These are phyloP conservation scores for Drosophila obscura DNA, from an alignment of 1,140 invertebrate genomes.

Conservation along the genomic window DNA sequence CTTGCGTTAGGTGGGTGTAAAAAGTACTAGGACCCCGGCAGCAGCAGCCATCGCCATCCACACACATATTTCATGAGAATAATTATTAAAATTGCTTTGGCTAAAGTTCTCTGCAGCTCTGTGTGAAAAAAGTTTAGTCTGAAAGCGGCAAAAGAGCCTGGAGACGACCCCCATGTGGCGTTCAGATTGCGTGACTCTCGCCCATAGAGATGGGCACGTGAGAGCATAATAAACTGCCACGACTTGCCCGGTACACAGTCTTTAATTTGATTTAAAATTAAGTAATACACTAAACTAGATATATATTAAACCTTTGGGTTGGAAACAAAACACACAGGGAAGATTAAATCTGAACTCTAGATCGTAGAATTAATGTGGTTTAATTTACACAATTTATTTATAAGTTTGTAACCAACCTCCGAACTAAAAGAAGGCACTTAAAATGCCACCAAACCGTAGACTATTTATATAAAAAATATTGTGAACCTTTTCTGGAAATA, in stretches of 20 bases:
- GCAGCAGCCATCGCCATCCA: conserved; percentile 20
- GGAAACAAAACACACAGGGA: not conserved
- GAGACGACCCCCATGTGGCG: conserved; percentile 50
- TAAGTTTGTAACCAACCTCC: too few species aligned
- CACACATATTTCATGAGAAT: conserved; percentile 74
- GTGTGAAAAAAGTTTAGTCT: conserved; percentile 51
- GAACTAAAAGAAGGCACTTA: too few species aligned
- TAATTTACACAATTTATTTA: too few species aligned
- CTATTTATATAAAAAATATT: too few species aligned
- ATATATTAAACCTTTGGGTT: not conserved
- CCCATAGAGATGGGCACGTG: conserved; percentile 1
- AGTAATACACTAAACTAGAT: too few species aligned
- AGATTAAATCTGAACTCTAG: not conserved
- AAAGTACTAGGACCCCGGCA: conserved; percentile 17
- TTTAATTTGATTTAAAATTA: not conserved
- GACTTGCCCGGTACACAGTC: not conserved
- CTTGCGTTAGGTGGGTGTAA: conserved; percentile 28
- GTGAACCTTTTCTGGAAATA: too few species aligned
- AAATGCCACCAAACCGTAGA: too few species aligned
- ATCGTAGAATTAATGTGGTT: too few species aligned
- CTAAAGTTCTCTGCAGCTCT: conserved; percentile 50
- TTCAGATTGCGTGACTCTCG: conserved; percentile 30
- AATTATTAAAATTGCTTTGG: conserved; percentile 80
- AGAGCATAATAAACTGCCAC: conserved; percentile 10
- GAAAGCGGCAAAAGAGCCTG: conserved; percentile 18